Conservation (phyloP, 2,797 vertebrate genomes). For the Cuniculus paca region DNA sequence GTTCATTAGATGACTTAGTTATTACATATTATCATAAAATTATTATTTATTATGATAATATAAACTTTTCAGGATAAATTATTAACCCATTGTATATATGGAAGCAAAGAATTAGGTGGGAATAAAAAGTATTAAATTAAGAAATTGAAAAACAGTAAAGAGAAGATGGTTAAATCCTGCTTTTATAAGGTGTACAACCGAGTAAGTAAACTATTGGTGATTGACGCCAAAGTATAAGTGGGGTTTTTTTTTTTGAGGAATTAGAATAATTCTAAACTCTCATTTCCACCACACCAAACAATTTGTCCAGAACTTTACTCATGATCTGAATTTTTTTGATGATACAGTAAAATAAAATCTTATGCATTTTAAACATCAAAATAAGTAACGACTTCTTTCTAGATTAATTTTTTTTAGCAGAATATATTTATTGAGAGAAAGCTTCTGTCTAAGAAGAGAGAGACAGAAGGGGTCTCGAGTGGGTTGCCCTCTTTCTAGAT, state of each 20-base stretch:
- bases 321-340: constrained; percentile 26
- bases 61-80: constrained; percentile 24
- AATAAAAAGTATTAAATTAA: constrained; percentile 56
- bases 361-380: constrained; percentile 34
- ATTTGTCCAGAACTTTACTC: not conserved
- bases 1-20: constrained; percentile 24
- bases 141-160: constrained; percentile 8
- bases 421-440: too few relatives aligned
- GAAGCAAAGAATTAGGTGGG: constrained; percentile 11
- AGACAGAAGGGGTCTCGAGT: too few relatives aligned
- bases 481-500: constrained; percentile 57
- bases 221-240: not conserved
- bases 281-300: not conserved
- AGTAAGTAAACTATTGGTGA: constrained; percentile 25
- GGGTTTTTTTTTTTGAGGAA: not conserved
- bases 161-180: constrained; percentile 10
- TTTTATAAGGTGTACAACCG: constrained; percentile 6
- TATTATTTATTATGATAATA: not conserved
- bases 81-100: constrained; percentile 25
- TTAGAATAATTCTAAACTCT: constrained; percentile 24
- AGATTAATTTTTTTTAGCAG: too few relatives aligned
- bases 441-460: too few relatives aligned
- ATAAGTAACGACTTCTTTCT: constrained; percentile 50
- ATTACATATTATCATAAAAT: constrained; percentile 41
- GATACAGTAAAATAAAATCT: constrained; percentile 46